phyloP scores from a whole-genome alignment of 2,113 vertebrate genomes.

The Oenanthe melanoleuca region DNA sequence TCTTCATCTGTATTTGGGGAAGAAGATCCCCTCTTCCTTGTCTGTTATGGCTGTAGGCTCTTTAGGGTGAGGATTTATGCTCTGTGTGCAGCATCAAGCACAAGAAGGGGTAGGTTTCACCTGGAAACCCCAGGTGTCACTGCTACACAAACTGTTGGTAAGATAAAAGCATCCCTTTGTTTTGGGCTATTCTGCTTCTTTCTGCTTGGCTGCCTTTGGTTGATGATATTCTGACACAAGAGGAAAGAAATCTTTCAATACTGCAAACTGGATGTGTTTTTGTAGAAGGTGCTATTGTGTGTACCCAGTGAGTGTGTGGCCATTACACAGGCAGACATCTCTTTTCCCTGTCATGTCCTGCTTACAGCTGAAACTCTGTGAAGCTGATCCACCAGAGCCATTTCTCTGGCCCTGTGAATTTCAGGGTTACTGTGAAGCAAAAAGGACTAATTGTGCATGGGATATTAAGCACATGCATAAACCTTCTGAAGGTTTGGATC shows the following conservation, averaged over 20 bases:
- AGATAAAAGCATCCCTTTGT: background rate
- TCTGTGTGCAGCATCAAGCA: background rate
- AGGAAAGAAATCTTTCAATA: background rate
- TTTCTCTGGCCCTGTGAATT: background rate
- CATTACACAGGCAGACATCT: background rate
- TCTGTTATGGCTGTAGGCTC: background rate
- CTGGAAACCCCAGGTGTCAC: background rate
- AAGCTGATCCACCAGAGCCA: background rate
- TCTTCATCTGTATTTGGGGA: background rate
- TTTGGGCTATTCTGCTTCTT: background rate
- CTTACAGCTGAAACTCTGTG: background rate
- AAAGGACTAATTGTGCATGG: background rate
- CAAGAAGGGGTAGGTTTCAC: background rate
- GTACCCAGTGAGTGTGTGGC: background rate
- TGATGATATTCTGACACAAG: background rate
- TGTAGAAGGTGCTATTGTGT: background rate
- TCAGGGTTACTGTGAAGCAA: background rate
- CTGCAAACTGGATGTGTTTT: background rate
- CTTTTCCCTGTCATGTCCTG: background rate
- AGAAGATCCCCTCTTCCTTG: background rate
- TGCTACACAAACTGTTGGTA: background rate
- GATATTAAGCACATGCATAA: background rate
- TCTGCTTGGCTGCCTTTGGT: background rate
- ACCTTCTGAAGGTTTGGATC: background rate
- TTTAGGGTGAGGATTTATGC: background rate